Evolutionary conservation across 1,140 invertebrate genomes (phyloP).

Genomic region (Cherax quadricarinatus): DNA sequence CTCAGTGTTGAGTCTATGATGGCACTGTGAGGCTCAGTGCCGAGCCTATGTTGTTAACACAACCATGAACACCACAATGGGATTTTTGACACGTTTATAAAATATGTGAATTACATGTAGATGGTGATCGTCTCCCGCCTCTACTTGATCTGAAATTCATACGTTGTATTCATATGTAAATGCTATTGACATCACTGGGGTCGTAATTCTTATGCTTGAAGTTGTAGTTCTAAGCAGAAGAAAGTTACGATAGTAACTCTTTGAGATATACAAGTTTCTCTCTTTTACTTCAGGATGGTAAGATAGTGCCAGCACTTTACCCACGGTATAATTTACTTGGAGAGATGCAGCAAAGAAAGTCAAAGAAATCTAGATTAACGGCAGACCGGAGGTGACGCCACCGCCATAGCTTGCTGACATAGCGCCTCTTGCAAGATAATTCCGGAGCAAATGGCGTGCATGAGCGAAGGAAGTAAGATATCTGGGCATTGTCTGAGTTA

Average conservation of each 20-base stretch:
- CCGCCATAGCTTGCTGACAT: neutral
- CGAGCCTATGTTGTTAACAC: too few relatives aligned
- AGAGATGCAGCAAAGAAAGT: neutral
- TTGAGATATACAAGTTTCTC: neutral
- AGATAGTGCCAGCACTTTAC: neutral
- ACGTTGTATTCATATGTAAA: conserved; percentile 57
- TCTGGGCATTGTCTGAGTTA: conserved; percentile 11
- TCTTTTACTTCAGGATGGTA: neutral
- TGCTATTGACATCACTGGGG: conserved; percentile 45
- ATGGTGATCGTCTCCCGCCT: conserved; percentile 8
- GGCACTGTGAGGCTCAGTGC: too few relatives aligned
- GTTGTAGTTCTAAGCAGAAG: neutral
- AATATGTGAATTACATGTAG: conserved; percentile 45
- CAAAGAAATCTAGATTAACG: neutral
- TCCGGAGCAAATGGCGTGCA: conserved; percentile 24
- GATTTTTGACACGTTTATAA: conserved; percentile 48
- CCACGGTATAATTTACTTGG: neutral
- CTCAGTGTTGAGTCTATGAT: too few relatives aligned
- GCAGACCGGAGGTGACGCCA: neutral
- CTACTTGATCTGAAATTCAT: conserved; percentile 6
- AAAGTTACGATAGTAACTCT: neutral
- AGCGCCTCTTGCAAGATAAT: conserved; percentile 9
- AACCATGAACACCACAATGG: conserved; percentile 8
- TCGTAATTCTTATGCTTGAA: conserved; percentile 4
- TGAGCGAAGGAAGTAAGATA: conserved; percentile 16